phyloP scores from a whole-genome alignment of 2,113 vertebrate genomes.

The Silurus meridionalis region DNA sequence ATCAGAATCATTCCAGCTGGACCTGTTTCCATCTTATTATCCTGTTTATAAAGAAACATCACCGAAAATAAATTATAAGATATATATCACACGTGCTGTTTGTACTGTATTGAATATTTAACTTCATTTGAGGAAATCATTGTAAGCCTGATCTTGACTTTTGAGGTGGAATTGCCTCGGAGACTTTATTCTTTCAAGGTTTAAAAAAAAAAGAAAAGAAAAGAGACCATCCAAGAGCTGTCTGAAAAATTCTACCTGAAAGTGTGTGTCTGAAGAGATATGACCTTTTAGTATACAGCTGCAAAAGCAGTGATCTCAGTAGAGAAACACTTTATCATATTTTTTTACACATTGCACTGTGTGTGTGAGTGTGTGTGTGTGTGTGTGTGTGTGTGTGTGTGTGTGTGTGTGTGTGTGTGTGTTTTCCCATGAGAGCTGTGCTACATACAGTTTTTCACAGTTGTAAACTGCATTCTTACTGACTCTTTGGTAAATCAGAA shows the following conservation, averaged over 20 bases:
- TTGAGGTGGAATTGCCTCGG: neutral
- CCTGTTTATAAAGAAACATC: neutral
- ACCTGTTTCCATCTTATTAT: neutral
- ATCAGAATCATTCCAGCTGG: neutral
- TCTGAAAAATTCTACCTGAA: constrained; percentile 20
- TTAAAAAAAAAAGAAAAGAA: neutral
- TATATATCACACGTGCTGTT: neutral
- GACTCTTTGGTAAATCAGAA: constrained; percentile 35
- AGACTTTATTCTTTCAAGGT: neutral
- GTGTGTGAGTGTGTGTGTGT: neutral
- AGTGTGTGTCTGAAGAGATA: constrained; percentile 8
- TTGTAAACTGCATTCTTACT: constrained; percentile 32
- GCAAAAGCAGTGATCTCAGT: constrained; percentile 36
- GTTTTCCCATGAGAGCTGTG: constrained; percentile 14
- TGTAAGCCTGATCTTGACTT: neutral
- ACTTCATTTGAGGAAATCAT: neutral
- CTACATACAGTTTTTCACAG: constrained; percentile 38
- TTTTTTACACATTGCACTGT: constrained; percentile 12
- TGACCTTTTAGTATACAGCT: constrained; percentile 26
- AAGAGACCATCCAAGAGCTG: neutral
- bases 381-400: constrained; percentile 11
- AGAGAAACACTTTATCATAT: constrained; percentile 29
- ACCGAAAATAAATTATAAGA: neutral
- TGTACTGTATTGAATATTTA: neutral
- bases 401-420: neutral